A percentile compares a stretch with the other conserved stretches of the same genome.
Evolutionary conservation across 2,797 vertebrate species (phyloP).

Genomic region (Sebastolobus altivelis): DNA sequence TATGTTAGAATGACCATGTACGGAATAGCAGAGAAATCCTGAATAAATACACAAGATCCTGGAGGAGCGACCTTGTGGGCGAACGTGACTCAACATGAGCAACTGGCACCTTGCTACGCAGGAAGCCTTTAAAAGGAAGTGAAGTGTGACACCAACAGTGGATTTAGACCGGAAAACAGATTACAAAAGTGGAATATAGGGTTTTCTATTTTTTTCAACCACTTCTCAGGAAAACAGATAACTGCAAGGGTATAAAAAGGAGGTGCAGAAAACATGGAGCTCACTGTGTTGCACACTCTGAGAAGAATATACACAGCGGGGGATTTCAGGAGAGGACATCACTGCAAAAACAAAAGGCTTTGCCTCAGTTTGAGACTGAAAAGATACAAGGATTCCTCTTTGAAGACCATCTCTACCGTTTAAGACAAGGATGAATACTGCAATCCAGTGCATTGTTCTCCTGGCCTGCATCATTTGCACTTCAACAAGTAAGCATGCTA

Average conservation of each 20-base stretch:
- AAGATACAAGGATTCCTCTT: background rate
- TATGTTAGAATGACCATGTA: background rate
- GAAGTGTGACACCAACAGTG: rapidly evolving
- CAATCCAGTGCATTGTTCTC: slow-evolving; percentile 31
- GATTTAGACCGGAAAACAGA: background rate
- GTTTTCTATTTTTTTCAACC: background rate
- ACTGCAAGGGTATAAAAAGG: background rate
- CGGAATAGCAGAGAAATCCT: background rate
- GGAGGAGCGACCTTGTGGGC: no score
- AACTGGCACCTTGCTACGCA: rapidly evolving
- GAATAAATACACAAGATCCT: background rate
- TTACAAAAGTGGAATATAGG: background rate
- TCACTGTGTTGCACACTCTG: background rate
- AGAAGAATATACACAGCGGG: background rate
- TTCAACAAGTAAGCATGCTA: slow-evolving; percentile 8
- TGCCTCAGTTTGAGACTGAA: background rate
- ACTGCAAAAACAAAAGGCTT: background rate
- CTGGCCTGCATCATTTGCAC: slow-evolving; percentile 28
- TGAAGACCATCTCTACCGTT: background rate
- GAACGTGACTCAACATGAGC: background rate
- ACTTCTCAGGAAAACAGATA: background rate
- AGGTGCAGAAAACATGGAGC: background rate
- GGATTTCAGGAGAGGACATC: background rate
- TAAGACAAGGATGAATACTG: slow-evolving; percentile 34
- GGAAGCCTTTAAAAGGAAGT: slow-evolving; percentile 1